phyloP scores from a whole-genome alignment of 2,888 invertebrate species.

The Portevinia maculata region DNA sequence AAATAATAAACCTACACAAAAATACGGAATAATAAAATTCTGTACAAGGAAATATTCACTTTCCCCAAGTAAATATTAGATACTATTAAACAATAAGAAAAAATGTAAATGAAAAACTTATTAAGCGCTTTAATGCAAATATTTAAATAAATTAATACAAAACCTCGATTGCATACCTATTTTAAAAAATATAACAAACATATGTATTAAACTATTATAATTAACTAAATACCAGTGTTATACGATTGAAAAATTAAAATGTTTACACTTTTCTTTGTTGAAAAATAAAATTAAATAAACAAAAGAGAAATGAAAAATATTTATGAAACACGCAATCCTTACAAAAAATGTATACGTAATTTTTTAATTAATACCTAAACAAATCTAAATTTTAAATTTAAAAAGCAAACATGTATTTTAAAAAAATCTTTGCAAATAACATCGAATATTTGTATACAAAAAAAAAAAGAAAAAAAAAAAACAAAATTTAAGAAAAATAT shows the following conservation, averaged over 20 bases:
- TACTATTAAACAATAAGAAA: conserved; percentile 6
- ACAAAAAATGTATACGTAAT: conserved; percentile 71
- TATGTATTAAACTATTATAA: conserved; percentile 7
- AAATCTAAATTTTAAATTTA: conserved; percentile 15
- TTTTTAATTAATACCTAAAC: conserved; percentile 43
- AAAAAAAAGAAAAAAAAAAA: too few species aligned
- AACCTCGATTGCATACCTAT: too few species aligned
- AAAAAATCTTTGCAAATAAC: conserved; percentile 42
- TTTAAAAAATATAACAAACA: too few species aligned
- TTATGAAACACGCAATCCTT: conserved; percentile 26
- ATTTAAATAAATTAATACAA: background rate
- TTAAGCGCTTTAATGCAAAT: conserved; percentile 20
- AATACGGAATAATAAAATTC: conserved; percentile 23
- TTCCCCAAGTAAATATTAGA: conserved; percentile 30
- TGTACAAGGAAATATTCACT: background rate
- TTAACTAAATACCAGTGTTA: conserved; percentile 27
- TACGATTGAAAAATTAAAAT: conserved; percentile 14
- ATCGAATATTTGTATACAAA: conserved; percentile 59
- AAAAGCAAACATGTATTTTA: background rate
- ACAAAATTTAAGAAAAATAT: conserved; percentile 20
- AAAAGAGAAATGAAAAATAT: conserved; percentile 25
- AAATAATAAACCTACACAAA: conserved; percentile 10
- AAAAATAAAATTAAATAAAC: background rate
- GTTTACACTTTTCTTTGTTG: conserved; percentile 23
- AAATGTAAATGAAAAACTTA: conserved; percentile 4